phyloP scores from a whole-genome alignment of 2,113 vertebrate species.

The Mola mola region DNA sequence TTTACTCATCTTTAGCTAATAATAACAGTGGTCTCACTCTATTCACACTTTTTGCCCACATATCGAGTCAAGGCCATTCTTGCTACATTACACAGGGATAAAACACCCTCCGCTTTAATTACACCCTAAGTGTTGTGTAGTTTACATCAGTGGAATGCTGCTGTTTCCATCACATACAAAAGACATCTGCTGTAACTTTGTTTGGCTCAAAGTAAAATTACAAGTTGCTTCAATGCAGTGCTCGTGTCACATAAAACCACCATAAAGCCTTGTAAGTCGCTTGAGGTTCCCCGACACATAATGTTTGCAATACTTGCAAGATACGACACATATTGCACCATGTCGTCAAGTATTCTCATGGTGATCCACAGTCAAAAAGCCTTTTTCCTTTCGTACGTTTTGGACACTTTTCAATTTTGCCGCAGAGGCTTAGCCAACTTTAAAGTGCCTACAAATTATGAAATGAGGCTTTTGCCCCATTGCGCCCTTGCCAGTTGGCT shows the following conservation, averaged over 20 bases:
- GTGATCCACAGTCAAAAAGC: conserved; percentile 65
- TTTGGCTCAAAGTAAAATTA: conserved; percentile 28
- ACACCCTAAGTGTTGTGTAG: neutral
- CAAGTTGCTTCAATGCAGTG: conserved; percentile 8
- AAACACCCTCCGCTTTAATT: neutral
- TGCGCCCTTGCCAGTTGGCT: conserved; percentile 81
- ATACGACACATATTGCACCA: conserved; percentile 53
- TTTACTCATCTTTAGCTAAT: neutral
- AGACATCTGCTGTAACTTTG: conserved; percentile 11
- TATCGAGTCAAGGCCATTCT: neutral
- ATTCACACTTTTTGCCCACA: too few species aligned
- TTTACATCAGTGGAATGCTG: neutral
- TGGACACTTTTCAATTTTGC: conserved; percentile 80
- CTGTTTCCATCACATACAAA: conserved; percentile 16
- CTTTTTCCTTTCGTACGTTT: conserved; percentile 67
- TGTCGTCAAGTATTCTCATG: conserved; percentile 66
- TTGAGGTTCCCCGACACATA: conserved; percentile 20
- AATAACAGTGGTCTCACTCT: neutral
- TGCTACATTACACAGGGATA: neutral
- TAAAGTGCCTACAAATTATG: conserved; percentile 83
- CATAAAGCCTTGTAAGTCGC: conserved; percentile 10
- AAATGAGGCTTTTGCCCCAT: conserved; percentile 80
- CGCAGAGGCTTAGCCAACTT: conserved; percentile 77
- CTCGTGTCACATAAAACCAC: conserved; percentile 9
- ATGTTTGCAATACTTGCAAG: conserved; percentile 45